Conservation (phyloP, 2,113 vertebrate genomes). For the Oceanites oceanicus region DNA sequence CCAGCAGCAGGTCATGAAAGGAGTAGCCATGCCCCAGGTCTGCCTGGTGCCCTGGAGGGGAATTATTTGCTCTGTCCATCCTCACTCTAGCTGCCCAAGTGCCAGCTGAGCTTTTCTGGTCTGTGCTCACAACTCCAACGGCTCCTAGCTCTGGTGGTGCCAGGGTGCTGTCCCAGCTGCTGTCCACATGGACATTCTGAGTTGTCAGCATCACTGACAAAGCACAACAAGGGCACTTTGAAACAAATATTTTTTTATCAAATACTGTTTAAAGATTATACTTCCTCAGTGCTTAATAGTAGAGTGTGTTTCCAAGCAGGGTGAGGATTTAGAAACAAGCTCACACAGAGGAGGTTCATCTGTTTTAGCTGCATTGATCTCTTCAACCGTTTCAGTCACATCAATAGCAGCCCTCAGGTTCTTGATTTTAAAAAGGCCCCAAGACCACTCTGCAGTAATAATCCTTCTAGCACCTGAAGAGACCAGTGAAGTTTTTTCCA, state of each 20-base stretch:
- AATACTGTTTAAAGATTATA: not conserved
- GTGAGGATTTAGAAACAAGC: not conserved
- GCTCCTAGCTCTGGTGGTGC: not conserved
- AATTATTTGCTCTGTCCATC: not conserved
- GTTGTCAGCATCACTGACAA: not conserved
- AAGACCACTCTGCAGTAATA: not conserved
- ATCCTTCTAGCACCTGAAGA: not conserved
- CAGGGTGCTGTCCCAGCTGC: not conserved
- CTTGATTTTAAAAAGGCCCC: not conserved
- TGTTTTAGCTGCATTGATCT: not conserved
- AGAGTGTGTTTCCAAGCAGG: not conserved
- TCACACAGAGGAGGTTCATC: not conserved
- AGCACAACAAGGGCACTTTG: not conserved
- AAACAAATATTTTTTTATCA: not conserved
- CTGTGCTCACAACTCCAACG: accelerated
- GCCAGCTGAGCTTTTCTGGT: not conserved
- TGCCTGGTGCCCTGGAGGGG: not conserved
- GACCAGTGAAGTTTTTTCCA: not conserved
- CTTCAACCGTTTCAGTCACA: not conserved
- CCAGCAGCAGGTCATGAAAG: not conserved
- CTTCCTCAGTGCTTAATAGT: not conserved
- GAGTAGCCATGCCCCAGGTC: not conserved
- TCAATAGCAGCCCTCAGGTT: not conserved
- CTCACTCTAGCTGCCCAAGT: not conserved
- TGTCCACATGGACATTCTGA: not conserved